Percentiles rank a stretch among this genome's conserved stretches.
phyloP scores from a whole-genome alignment of 2,113 vertebrate genomes.

The Ailuropoda melanoleuca region DNA sequence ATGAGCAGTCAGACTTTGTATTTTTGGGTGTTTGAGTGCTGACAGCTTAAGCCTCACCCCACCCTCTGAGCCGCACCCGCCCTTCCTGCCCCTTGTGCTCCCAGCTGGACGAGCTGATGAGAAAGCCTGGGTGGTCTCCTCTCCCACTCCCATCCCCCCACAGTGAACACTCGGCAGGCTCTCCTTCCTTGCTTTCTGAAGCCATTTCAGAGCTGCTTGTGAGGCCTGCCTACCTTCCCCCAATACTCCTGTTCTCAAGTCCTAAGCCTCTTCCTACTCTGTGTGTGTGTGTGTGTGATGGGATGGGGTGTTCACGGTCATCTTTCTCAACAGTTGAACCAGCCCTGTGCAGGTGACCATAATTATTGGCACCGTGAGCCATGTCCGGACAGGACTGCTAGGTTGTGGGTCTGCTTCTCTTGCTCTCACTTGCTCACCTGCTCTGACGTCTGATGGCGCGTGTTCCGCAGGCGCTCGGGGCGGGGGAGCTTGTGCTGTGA shows the following conservation, averaged over 20 bases:
- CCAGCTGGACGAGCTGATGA: not conserved
- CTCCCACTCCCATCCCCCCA: not conserved
- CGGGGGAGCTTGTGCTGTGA: not conserved
- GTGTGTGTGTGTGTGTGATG: not conserved
- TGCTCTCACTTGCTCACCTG: not conserved
- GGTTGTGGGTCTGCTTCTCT: not conserved
- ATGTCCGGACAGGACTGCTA: not conserved
- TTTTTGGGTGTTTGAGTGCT: not conserved
- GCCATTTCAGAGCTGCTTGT: not conserved
- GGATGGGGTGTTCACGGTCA: not conserved
- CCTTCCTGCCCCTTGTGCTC: not conserved
- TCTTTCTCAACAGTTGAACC: not conserved
- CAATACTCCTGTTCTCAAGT: not conserved
- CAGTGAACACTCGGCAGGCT: not conserved
- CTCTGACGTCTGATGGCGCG: not conserved
- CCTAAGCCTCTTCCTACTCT: not conserved
- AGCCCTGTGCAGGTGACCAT: not conserved
- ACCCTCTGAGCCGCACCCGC: not conserved
- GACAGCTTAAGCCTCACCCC: not conserved
- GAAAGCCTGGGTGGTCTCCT: not conserved
- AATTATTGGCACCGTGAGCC: not conserved
- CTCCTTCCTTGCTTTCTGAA: not conserved
- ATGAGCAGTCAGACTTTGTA: not conserved
- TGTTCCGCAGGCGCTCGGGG: not conserved
- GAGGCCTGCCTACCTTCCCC: not conserved